Conservation (phyloP, 2,888 invertebrate genomes). For the Eupithecia tripunctaria region DNA sequence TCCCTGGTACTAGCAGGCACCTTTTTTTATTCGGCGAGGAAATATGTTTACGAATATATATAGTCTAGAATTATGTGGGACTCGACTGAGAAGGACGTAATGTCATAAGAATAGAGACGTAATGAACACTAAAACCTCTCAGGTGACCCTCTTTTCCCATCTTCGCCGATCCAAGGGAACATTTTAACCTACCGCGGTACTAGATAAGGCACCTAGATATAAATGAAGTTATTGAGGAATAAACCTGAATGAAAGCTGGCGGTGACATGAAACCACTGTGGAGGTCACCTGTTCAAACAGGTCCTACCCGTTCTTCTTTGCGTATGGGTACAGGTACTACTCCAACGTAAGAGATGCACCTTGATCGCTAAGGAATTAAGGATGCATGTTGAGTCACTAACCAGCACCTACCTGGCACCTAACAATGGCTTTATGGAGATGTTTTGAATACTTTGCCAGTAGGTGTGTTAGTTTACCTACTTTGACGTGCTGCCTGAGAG, state of each 20-base stretch:
- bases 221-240: slow-evolving; percentile 11
- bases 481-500: background rate
- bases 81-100: too few species aligned
- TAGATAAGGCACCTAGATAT: too few species aligned
- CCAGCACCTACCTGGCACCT: slow-evolving; percentile 15
- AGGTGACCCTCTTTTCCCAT: too few species aligned
- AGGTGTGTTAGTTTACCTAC: slow-evolving; percentile 24
- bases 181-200: too few species aligned
- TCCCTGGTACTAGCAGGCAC: background rate
- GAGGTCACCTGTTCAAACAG: slow-evolving; percentile 32
- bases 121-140: too few species aligned
- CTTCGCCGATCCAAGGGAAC: too few species aligned
- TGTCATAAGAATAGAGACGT: too few species aligned
- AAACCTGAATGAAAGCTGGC: slow-evolving; percentile 21
- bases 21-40: too few species aligned
- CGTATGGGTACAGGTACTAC: slow-evolving; percentile 25
- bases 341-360: slow-evolving; percentile 38
- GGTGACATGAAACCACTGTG: slow-evolving; percentile 25
- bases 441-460: slow-evolving; percentile 35
- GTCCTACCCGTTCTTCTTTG: slow-evolving; percentile 32
- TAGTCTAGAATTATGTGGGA: too few species aligned
- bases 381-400: slow-evolving; percentile 42
- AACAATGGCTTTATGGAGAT: slow-evolving; percentile 40
- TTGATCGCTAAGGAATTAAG: slow-evolving; percentile 37
- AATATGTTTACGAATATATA: too few species aligned